phyloP scores from a whole-genome alignment of 2,113 vertebrate genomes.

The Tauraco erythrolophus region DNA sequence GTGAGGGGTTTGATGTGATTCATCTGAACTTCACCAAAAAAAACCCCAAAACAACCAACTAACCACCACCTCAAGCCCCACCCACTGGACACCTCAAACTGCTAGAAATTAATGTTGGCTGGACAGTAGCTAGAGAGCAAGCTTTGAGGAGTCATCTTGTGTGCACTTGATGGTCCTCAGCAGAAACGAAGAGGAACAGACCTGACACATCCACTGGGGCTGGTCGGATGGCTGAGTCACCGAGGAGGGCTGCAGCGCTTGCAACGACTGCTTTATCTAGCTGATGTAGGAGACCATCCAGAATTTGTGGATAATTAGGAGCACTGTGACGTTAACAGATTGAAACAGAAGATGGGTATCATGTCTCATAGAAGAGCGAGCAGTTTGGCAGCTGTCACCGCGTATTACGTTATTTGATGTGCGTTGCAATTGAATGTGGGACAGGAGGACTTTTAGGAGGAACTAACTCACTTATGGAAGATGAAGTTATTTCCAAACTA shows the following conservation, averaged over 20 bases:
- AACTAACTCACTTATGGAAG: neutral
- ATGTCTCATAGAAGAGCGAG: neutral
- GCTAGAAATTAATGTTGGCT: neutral
- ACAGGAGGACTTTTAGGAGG: neutral
- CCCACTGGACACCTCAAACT: fast-evolving
- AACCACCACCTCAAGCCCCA: fast-evolving
- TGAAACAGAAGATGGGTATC: neutral
- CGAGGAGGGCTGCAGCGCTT: neutral
- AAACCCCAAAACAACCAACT: fast-evolving
- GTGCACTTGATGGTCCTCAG: fast-evolving
- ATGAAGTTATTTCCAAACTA: neutral
- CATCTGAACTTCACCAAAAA: too few relatives aligned
- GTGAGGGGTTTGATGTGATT: too few relatives aligned
- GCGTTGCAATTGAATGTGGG: fast-evolving
- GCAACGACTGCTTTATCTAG: neutral
- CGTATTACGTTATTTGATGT: neutral
- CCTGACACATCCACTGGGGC: neutral
- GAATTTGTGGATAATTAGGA: neutral
- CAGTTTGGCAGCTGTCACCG: neutral
- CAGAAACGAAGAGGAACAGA: neutral
- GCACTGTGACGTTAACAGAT: neutral
- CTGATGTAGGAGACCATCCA: neutral
- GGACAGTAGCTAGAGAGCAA: too few relatives aligned
- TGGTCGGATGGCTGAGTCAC: neutral
- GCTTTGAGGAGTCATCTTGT: neutral